A percentile compares a stretch with the other conserved stretches of the same genome.
These are phyloP conservation scores for Lepilemur septentrionalis DNA, from an alignment of 2,797 vertebrate genomes.

Conservation along the genomic window DNA sequence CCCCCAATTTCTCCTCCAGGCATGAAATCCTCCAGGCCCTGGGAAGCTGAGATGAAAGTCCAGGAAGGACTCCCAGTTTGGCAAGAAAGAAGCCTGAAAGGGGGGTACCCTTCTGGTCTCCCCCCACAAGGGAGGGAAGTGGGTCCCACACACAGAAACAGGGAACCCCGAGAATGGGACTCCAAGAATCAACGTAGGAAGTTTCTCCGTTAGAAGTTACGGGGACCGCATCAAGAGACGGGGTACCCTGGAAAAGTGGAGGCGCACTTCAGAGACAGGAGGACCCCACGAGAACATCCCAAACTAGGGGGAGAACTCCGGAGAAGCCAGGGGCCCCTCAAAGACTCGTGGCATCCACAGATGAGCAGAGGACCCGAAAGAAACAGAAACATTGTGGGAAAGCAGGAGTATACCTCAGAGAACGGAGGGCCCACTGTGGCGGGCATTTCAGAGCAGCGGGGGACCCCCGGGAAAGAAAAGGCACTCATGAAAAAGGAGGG, in stretches of 20 bases:
- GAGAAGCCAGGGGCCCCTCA: background rate
- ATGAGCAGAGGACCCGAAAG: background rate
- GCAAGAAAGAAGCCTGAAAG: background rate
- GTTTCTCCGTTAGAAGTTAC: background rate
- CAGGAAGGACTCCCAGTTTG: background rate
- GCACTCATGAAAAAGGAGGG: background rate
- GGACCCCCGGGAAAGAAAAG: background rate
- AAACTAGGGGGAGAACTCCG: background rate
- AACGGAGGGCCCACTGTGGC: background rate
- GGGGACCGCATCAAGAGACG: background rate
- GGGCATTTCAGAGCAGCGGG: background rate
- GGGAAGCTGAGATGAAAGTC: constrained; percentile 6
- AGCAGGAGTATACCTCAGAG: background rate
- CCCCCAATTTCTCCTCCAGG: background rate
- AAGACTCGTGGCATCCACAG: background rate
- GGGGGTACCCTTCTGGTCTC: background rate
- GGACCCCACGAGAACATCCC: background rate
- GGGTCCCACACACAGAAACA: background rate
- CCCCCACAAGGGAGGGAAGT: background rate
- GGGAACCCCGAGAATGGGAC: background rate
- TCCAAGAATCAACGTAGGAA: background rate
- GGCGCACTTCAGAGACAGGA: background rate
- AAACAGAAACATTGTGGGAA: background rate
- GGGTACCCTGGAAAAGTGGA: background rate
- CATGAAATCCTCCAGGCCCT: constrained; percentile 26